Evolutionary conservation across 2,797 vertebrate genomes (phyloP).

Genomic region (Varecia variegata): DNA sequence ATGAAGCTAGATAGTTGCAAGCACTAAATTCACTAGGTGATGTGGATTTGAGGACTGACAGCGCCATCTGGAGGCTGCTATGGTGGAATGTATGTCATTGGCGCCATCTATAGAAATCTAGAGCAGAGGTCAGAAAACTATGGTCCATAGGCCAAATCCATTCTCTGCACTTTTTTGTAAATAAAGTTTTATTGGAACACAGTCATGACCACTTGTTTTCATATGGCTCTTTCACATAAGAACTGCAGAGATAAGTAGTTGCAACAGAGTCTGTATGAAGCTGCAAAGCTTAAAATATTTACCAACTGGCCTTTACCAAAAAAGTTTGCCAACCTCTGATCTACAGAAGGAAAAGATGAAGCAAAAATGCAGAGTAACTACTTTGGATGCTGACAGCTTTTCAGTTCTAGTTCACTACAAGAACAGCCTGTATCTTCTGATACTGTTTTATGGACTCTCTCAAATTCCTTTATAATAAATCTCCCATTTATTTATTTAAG

Average conservation of each 20-base stretch:
- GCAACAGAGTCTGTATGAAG: not conserved
- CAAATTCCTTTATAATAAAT: not conserved
- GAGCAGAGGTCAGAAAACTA: not conserved
- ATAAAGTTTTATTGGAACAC: not conserved
- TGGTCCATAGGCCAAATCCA: not conserved
- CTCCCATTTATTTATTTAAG: not conserved
- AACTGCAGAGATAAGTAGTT: not conserved
- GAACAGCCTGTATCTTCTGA: not conserved
- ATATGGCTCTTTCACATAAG: not conserved
- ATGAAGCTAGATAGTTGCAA: not conserved
- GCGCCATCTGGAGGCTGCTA: not conserved
- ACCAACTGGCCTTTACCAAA: not conserved
- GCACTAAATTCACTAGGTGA: not conserved
- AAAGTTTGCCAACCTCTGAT: not conserved
- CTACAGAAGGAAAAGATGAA: conserved; percentile 13
- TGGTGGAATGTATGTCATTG: not conserved
- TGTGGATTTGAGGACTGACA: not conserved
- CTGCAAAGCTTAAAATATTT: not conserved
- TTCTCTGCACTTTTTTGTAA: not conserved
- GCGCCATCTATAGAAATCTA: not conserved
- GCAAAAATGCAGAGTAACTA: not conserved
- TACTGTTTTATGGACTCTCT: not conserved
- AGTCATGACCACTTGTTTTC: not conserved
- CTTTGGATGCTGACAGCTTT: not conserved
- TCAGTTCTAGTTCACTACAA: conserved; percentile 6